A percentile compares a stretch with the other conserved stretches of the same genome.
These are phyloP conservation scores for Porites divaricata DNA, from an alignment of 92 coral and sea anemone species.

Conservation along the genomic window DNA sequence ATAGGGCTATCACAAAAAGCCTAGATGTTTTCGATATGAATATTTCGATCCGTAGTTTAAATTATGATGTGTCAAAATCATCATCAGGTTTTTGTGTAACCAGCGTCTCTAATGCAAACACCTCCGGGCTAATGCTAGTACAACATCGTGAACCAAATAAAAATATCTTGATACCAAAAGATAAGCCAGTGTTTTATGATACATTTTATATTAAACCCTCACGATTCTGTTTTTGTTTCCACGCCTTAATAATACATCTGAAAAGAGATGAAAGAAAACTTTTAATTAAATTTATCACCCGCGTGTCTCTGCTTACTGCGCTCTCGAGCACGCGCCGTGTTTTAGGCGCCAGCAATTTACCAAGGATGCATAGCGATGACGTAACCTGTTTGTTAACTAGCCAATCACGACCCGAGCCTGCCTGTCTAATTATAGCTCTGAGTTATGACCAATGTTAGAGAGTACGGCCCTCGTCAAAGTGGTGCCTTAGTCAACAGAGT, in stretches of 20 bases:
- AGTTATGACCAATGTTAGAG: conserved; percentile 38
- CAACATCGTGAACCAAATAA: not conserved
- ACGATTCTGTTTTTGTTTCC: conserved; percentile 36
- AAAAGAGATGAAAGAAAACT: conserved; percentile 26
- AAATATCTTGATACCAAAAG: conserved; percentile 11
- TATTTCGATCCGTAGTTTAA: conserved; percentile 9
- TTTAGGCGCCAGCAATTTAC: conserved; percentile 77
- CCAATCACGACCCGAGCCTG: conserved; percentile 75
- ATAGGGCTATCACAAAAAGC: not conserved
- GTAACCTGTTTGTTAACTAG: conserved; percentile 71
- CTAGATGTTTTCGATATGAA: conserved; percentile 2
- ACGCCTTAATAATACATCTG: conserved; percentile 19
- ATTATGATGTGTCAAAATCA: conserved; percentile 32
- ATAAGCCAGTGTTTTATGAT: conserved; percentile 17
- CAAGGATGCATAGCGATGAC: conserved; percentile 72
- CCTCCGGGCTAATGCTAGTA: not conserved
- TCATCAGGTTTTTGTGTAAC: not conserved
- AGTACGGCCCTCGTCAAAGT: conserved; percentile 49
- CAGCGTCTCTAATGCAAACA: not conserved
- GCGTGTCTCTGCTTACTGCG: conserved; percentile 20
- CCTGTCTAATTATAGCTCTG: conserved; percentile 60
- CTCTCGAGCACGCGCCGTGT: conserved; percentile 52
- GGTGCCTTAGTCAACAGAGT: conserved; percentile 32
- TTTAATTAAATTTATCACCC: conserved; percentile 49
- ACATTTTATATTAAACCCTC: conserved; percentile 19